Conservation (phyloP, 2,888 invertebrate genomes). For the Volucella inflata region DNA sequence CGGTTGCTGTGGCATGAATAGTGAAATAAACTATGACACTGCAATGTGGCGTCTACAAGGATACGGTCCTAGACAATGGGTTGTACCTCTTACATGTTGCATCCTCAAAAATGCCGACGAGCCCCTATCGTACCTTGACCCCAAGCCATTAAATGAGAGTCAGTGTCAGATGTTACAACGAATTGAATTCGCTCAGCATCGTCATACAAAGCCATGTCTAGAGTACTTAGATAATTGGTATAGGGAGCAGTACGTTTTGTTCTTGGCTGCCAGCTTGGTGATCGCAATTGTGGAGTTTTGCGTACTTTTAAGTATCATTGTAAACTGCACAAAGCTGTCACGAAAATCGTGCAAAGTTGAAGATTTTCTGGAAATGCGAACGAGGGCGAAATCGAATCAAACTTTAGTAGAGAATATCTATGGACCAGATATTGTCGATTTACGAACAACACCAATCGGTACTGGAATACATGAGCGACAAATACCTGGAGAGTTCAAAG, state of each 20-base stretch:
- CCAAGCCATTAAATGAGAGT: slow-evolving; percentile 88
- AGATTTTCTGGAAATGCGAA: slow-evolving; percentile 75
- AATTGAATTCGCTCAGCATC: slow-evolving; percentile 80
- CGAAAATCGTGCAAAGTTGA: slow-evolving; percentile 77
- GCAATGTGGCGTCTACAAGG: slow-evolving; percentile 91
- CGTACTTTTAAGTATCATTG: slow-evolving; percentile 88
- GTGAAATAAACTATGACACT: slow-evolving; percentile 91
- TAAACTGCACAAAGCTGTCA: slow-evolving; percentile 88
- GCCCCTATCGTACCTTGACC: slow-evolving; percentile 88
- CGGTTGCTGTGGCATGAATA: slow-evolving; percentile 91
- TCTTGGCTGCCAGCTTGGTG: slow-evolving; percentile 87
- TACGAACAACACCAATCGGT: slow-evolving; percentile 63
- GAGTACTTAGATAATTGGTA: slow-evolving; percentile 90
- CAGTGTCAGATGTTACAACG: slow-evolving; percentile 87
- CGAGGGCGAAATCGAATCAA: slow-evolving; percentile 78
- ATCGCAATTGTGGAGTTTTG: slow-evolving; percentile 90
- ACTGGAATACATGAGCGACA: background rate
- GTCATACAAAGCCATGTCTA: slow-evolving; percentile 86
- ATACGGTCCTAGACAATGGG: slow-evolving; percentile 88
- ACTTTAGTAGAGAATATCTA: slow-evolving; percentile 81
- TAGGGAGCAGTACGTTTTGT: slow-evolving; percentile 89
- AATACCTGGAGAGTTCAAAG: slow-evolving; percentile 79
- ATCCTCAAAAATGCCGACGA: slow-evolving; percentile 85
- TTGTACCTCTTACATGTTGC: slow-evolving; percentile 90
- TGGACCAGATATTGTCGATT: slow-evolving; percentile 80